phyloP scores from a whole-genome alignment of 2,113 vertebrate genomes.

The Nestor notabilis region DNA sequence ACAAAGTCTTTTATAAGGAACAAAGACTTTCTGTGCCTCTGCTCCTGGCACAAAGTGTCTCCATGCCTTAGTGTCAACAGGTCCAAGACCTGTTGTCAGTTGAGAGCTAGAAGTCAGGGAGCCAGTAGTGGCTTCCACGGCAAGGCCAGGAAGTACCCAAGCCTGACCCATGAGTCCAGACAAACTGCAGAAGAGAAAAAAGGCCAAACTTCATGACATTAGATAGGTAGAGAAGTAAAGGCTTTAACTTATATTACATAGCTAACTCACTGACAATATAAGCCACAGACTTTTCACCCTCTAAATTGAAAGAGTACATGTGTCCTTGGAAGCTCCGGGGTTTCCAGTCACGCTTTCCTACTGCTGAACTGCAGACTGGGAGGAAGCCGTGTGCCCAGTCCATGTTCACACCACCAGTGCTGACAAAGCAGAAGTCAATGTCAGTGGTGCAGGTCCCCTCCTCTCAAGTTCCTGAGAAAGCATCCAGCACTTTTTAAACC shows the following conservation, averaged over 20 bases:
- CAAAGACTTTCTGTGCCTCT: constrained; percentile 54
- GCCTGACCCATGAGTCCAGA: background rate
- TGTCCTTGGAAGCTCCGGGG: background rate
- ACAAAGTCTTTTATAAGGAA: constrained; percentile 19
- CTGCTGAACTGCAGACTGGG: background rate
- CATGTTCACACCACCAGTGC: background rate
- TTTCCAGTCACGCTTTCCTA: background rate
- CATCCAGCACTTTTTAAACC: background rate
- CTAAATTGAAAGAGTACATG: background rate
- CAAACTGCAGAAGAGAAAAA: background rate
- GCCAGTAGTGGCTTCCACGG: background rate
- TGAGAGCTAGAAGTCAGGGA: background rate
- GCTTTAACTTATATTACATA: background rate
- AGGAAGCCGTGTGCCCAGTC: background rate
- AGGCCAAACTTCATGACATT: background rate
- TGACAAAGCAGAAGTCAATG: background rate
- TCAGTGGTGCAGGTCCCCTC: background rate
- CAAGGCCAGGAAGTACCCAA: background rate
- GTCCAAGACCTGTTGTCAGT: constrained; percentile 6
- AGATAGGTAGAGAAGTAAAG: background rate
- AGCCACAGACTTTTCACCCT: background rate
- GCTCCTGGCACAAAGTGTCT: background rate
- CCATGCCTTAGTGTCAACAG: background rate
- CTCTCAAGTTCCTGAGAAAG: background rate
- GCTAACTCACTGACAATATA: background rate